phyloP scores from a whole-genome alignment of 2,888 invertebrate genomes.

The Sicus ferrugineus region DNA sequence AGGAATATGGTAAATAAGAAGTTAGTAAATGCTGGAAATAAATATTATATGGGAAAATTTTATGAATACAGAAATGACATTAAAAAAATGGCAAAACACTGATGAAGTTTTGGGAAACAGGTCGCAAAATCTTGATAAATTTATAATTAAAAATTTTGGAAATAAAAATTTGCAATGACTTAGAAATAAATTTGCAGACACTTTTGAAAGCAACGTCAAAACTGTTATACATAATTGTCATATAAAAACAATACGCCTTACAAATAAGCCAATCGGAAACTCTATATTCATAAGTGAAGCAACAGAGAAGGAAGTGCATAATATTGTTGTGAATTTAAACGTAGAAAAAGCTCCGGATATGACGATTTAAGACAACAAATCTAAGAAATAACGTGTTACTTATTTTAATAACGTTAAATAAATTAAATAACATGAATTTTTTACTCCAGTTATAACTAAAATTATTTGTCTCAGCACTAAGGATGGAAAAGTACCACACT shows the following conservation, averaged over 20 bases:
- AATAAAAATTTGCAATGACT: neutral
- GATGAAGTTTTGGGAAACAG: neutral
- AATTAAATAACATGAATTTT: too few relatives aligned
- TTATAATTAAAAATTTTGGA: neutral
- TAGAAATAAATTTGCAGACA: constrained; percentile 15
- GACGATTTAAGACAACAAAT: neutral
- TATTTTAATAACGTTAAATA: too few relatives aligned
- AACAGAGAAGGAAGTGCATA: neutral
- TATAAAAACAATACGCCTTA: constrained; percentile 6
- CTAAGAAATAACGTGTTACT: neutral
- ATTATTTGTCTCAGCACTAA: neutral
- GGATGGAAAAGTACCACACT: neutral
- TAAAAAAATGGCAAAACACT: too few relatives aligned
- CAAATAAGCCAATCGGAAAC: neutral
- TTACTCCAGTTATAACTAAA: neutral
- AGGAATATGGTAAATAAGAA: too few relatives aligned
- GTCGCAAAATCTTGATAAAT: neutral
- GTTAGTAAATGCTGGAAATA: too few relatives aligned
- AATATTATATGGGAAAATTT: too few relatives aligned
- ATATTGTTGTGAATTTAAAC: neutral
- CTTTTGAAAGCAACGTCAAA: constrained; percentile 12
- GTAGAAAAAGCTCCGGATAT: neutral
- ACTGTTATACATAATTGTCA: constrained; percentile 15
- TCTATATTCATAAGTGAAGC: neutral
- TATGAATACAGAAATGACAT: too few relatives aligned